These are phyloP conservation scores for Colaptes auratus DNA, from an alignment of 2,113 vertebrate species.

Conservation along the genomic window DNA sequence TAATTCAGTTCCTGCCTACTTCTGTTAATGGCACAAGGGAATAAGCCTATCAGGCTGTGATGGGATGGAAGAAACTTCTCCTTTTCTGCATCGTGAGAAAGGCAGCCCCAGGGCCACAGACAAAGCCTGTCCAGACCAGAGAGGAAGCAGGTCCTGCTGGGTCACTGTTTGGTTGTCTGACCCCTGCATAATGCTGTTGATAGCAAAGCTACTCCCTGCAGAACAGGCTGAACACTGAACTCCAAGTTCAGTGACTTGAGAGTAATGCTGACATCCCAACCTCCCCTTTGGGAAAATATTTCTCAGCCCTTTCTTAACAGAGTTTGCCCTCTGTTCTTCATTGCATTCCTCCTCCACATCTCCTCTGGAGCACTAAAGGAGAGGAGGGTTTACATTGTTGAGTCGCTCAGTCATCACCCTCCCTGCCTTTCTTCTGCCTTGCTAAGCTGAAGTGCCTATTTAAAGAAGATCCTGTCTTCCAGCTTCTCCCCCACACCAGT, in stretches of 20 bases:
- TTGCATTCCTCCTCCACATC: rapidly evolving
- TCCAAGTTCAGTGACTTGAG: not conserved
- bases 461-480: not conserved
- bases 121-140: not conserved
- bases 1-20: not conserved
- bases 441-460: not conserved
- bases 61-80: not conserved
- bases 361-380: rapidly evolving
- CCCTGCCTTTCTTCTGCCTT: not conserved
- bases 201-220: not conserved
- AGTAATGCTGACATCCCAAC: not conserved
- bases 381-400: not conserved
- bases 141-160: not conserved
- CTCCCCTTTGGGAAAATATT: constrained; percentile 1
- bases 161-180: not conserved
- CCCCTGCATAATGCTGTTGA: not conserved
- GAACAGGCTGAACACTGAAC: not conserved
- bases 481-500: not conserved
- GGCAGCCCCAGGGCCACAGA: not conserved
- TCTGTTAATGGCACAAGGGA: not conserved
- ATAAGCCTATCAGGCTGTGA: not conserved
- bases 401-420: not conserved
- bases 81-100: not conserved
- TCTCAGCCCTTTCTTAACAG: not conserved
- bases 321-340: not conserved